phyloP scores from a whole-genome alignment of 2,113 vertebrate species.

The Orycteropus afer region DNA sequence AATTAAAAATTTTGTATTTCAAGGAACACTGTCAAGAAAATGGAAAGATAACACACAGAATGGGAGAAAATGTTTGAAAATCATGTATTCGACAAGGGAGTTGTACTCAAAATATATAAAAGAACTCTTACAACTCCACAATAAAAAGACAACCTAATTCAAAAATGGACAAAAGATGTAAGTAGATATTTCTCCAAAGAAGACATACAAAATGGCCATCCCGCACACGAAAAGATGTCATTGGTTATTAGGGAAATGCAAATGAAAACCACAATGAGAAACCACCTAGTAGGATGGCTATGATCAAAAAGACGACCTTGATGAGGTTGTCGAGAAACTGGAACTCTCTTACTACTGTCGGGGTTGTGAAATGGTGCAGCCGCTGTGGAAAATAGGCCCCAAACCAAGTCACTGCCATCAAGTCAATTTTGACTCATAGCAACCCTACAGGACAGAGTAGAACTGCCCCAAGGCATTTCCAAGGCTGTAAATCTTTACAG shows the following conservation, averaged over 20 bases:
- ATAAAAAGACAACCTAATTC: background rate
- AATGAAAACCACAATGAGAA: background rate
- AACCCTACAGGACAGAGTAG: background rate
- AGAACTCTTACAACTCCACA: background rate
- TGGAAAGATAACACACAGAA: background rate
- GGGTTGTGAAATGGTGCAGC: background rate
- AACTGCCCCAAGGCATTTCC: background rate
- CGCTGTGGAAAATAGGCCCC: background rate
- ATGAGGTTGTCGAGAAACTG: background rate
- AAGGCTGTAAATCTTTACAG: background rate
- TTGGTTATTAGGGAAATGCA: background rate
- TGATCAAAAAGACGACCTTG: background rate
- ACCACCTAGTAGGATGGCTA: background rate
- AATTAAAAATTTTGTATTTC: conserved; percentile 3
- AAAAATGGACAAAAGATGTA: background rate
- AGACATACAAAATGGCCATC: background rate
- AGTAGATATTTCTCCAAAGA: background rate
- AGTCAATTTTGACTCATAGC: background rate
- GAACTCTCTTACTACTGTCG: background rate
- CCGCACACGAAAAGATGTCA: background rate
- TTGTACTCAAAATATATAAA: background rate
- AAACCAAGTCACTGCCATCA: background rate
- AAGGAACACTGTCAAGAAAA: background rate
- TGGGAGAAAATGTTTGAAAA: background rate
- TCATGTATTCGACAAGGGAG: background rate